Evolutionary conservation across 2,797 vertebrate species (phyloP).

Genomic region (Smutsia gigantea): DNA sequence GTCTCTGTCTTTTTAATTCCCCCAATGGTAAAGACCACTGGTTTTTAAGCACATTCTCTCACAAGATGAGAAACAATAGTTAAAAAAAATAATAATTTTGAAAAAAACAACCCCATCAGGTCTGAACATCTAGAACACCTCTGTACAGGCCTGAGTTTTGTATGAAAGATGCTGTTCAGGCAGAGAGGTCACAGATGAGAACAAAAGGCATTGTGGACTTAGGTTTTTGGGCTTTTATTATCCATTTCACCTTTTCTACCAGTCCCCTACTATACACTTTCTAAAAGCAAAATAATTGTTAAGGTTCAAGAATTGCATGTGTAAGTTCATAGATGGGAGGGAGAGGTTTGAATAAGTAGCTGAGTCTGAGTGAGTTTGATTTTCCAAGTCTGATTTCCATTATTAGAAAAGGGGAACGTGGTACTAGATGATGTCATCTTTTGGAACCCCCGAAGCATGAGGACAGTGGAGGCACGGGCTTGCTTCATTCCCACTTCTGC

Average conservation of each 20-base stretch:
- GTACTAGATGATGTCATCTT: conserved; percentile 62
- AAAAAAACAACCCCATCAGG: neutral
- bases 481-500: neutral
- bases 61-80: neutral
- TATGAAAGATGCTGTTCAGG: neutral
- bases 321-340: neutral
- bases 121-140: neutral
- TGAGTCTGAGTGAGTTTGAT: neutral
- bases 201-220: neutral
- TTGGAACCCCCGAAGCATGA: neutral
- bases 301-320: neutral
- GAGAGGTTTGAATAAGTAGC: neutral
- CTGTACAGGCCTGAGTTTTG: neutral
- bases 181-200: neutral
- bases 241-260: neutral
- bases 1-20: neutral
- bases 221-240: neutral
- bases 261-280: neutral
- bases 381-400: conserved; percentile 59
- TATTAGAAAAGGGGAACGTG: neutral
- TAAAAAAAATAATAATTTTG: neutral
- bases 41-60: neutral
- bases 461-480: neutral
- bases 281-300: neutral
- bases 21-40: neutral